Percentiles rank a stretch among this genome's conserved stretches.
phyloP scores from a whole-genome alignment of 2,113 vertebrate species.

The Acanthochromis polyacanthus region DNA sequence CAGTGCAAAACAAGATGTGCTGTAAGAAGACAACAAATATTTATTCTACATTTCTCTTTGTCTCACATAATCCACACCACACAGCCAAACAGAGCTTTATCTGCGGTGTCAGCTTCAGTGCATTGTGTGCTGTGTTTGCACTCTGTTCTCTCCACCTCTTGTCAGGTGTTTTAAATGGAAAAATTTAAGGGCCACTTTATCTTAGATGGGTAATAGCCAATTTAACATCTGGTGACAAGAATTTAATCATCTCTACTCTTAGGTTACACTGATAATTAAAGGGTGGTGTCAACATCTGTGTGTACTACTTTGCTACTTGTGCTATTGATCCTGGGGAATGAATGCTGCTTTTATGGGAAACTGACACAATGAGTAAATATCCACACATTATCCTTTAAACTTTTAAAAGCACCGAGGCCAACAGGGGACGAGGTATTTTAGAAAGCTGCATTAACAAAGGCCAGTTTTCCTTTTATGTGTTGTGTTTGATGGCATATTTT shows the following conservation, averaged over 20 bases:
- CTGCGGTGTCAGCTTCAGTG: conserved; percentile 2
- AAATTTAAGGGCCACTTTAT: conserved; percentile 73
- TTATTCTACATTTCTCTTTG: conserved; percentile 10
- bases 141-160: conserved; percentile 27
- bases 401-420: conserved; percentile 62
- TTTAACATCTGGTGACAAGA: conserved; percentile 75
- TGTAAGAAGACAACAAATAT: conserved; percentile 10
- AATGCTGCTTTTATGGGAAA: conserved; percentile 74
- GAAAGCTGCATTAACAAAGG: conserved; percentile 26
- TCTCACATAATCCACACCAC: background rate
- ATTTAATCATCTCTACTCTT: conserved; percentile 69
- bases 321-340: conserved; percentile 66
- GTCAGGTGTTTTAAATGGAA: conserved; percentile 53
- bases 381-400: conserved; percentile 61
- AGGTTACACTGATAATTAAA: conserved; percentile 75
- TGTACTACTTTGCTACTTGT: conserved; percentile 47
- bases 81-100: conserved; percentile 1
- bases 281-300: conserved; percentile 67
- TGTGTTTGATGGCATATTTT: conserved; percentile 16
- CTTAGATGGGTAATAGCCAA: conserved; percentile 61
- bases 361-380: conserved; percentile 79
- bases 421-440: conserved; percentile 33
- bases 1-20: background rate
- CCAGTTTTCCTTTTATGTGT: background rate
- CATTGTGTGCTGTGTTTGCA: conserved; percentile 17